Base-by-base conservation (phyloP, 2,113 vertebrate genomes). In the Takifugu flavidus region DNA sequence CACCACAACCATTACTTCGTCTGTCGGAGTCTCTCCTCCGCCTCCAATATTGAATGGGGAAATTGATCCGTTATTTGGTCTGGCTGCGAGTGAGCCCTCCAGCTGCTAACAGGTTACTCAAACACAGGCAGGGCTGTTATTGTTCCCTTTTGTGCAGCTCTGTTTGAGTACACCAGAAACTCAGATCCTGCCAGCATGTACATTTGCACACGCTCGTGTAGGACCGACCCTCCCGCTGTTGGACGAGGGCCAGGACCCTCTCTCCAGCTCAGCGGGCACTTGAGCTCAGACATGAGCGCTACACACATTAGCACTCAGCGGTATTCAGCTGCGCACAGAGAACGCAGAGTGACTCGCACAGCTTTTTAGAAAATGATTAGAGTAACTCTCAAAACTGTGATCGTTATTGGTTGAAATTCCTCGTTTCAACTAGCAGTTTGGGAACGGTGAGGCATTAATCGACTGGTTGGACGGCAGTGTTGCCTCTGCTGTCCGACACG, bases 51-150 rank as follows among this genome's bases (percentile, higher is more conserved):
- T 68, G 66, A 78, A 82, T 81, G 69, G 75, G 20, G 74, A 81
- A 76, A 78, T 66, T 67, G 57, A 79, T 74, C 61, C 47, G 71
- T 74, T 82, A 80, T 83, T 85, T 82, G 78, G 72, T 83, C 80
- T 82, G 67, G 62, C 51, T 62, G 53, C 46, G 66, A 28, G 59
- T 72, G 65, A 52, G 56, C 80, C 70, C 69, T 62, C 75, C 81
- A 80, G 75, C 77, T 78, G 63, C 57, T 73, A 70, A 74, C 66
- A 59, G 78, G 78, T 78, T 82, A 59, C 52, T 79, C 62, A 79
- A 82, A 82, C 77, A 80, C 62, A 64, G 72, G 45, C 72, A 73
- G 61, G 59, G 49, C 73, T 59, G 67, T 70, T 80, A 77, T 78
- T 82, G 75, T 79, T 31, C 67, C 51, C 65, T 43, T 64, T 59